These are phyloP conservation scores for Erebia epiphron DNA, from an alignment of 2,888 invertebrate genomes.

Conservation along the genomic window DNA sequence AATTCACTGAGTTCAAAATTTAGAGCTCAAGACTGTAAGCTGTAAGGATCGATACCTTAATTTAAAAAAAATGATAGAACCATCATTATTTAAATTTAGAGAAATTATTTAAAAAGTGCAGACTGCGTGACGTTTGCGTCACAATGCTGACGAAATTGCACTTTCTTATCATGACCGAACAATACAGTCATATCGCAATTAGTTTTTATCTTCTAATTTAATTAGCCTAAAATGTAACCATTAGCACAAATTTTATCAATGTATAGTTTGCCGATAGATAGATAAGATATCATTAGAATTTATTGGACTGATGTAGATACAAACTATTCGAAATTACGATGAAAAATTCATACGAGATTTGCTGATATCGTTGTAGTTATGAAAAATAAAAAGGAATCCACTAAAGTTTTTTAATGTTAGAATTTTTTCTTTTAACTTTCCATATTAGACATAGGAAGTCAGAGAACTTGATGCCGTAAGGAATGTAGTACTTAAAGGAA, in stretches of 20 bases:
- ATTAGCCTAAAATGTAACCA: background rate
- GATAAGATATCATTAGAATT: conserved; percentile 13
- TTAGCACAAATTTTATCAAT: background rate
- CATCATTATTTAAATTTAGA: conserved; percentile 35
- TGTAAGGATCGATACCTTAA: conserved; percentile 35
- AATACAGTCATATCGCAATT: conserved; percentile 5
- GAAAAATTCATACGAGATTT: background rate
- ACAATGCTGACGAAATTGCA: conserved; percentile 44
- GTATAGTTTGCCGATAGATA: background rate
- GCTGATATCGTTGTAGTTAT: too few relatives aligned
- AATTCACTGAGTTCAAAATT: too few relatives aligned
- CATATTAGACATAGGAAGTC: background rate
- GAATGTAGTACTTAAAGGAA: conserved; percentile 14
- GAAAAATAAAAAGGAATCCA: too few relatives aligned
- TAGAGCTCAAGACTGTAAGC: background rate
- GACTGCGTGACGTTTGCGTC: conserved; percentile 46
- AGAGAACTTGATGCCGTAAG: background rate
- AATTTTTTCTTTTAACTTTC: too few relatives aligned
- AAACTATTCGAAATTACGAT: conserved; percentile 1
- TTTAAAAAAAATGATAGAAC: conserved; percentile 54
- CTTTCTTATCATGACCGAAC: conserved; percentile 29
- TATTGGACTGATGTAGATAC: background rate
- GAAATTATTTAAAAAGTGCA: conserved; percentile 37
- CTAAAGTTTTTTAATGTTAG: too few relatives aligned
- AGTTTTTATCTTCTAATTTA: conserved; percentile 1